Evolutionary conservation across 2,797 vertebrate species (phyloP).

Genomic region (Craterocephalus amniculus): DNA sequence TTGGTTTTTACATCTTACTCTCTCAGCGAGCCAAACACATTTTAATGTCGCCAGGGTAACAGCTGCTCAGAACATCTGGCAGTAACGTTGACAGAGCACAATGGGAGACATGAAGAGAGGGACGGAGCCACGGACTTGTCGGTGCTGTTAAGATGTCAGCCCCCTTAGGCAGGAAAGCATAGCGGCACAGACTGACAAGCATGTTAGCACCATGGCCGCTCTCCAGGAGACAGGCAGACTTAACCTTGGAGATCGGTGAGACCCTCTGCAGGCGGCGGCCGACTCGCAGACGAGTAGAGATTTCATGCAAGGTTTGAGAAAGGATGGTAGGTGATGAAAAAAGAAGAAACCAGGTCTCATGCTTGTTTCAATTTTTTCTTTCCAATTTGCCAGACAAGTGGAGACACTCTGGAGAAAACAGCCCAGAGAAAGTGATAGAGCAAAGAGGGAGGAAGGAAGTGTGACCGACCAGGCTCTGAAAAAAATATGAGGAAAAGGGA

Average conservation of each 20-base stretch:
- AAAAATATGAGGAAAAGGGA: conserved; percentile 6
- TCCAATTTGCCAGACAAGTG: conserved; percentile 37
- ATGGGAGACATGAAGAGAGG: conserved; percentile 53
- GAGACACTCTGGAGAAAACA: conserved; percentile 17
- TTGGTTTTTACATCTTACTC: conserved; percentile 26
- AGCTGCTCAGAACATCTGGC: conserved; percentile 80
- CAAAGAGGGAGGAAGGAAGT: conserved; percentile 19
- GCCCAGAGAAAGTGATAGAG: conserved; percentile 21
- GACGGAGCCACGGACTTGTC: conserved; percentile 61
- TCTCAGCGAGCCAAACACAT: conserved; percentile 48
- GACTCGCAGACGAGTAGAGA: conserved; percentile 19
- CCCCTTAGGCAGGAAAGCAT: conserved; percentile 48
- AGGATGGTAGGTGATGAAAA: conserved; percentile 46
- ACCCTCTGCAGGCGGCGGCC: conserved; percentile 24
- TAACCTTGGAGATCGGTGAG: conserved; percentile 61
- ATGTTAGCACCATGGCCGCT: conserved; percentile 53
- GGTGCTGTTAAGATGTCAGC: conserved; percentile 48
- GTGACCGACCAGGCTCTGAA: conserved; percentile 22
- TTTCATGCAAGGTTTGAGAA: conserved; percentile 51
- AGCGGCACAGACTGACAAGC: conserved; percentile 58
- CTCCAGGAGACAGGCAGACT: conserved; percentile 50
- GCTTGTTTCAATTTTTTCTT: conserved; percentile 16
- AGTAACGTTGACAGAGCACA: conserved; percentile 47
- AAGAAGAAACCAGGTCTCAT: conserved; percentile 21
- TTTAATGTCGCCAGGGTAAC: conserved; percentile 57